A percentile compares a stretch with the other conserved stretches of the same genome.
Conservation (phyloP, 2,888 invertebrate genomes). For the Rugalucina vietnamica region DNA sequence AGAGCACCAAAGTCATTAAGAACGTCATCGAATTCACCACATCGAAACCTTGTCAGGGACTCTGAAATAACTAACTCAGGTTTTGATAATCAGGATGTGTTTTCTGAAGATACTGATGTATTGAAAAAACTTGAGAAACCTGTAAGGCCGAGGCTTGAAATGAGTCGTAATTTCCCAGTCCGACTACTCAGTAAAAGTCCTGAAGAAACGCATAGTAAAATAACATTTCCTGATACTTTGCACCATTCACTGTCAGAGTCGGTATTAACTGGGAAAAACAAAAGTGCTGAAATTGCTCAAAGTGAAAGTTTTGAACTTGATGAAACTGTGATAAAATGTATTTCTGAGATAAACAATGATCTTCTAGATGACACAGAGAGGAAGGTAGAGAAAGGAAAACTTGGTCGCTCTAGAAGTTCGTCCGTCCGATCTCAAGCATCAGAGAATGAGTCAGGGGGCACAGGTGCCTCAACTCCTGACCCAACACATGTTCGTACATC, state of each 20-base stretch:
- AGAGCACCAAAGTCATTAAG: not conserved
- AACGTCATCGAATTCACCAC: not conserved
- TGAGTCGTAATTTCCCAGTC: slow-evolving; percentile 54
- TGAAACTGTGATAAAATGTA: slow-evolving; percentile 57
- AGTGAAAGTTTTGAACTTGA: slow-evolving; percentile 54
- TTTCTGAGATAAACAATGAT: slow-evolving; percentile 49
- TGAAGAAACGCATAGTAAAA: slow-evolving; percentile 24
- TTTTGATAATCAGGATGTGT: not conserved
- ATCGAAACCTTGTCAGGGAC: not conserved
- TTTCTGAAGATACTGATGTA: slow-evolving; percentile 29
- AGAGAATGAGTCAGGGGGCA: slow-evolving; percentile 13
- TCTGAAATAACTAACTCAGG: not conserved
- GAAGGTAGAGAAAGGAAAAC: not conserved
- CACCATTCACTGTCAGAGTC: not conserved
- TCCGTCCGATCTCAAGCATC: slow-evolving; percentile 6
- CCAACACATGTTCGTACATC: not conserved
- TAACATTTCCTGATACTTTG: not conserved
- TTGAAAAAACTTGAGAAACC: slow-evolving; percentile 15
- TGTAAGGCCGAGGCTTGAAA: slow-evolving; percentile 20
- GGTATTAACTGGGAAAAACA: not conserved
- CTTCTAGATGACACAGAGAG: slow-evolving; percentile 32
- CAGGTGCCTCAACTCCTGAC: slow-evolving; percentile 4
- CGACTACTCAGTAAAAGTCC: slow-evolving; percentile 49
- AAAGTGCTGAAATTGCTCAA: not conserved
- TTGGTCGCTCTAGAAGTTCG: slow-evolving; percentile 1